These are phyloP conservation scores for Bos indicus DNA, from an alignment of 2,113 vertebrate genomes.

Conservation along the genomic window DNA sequence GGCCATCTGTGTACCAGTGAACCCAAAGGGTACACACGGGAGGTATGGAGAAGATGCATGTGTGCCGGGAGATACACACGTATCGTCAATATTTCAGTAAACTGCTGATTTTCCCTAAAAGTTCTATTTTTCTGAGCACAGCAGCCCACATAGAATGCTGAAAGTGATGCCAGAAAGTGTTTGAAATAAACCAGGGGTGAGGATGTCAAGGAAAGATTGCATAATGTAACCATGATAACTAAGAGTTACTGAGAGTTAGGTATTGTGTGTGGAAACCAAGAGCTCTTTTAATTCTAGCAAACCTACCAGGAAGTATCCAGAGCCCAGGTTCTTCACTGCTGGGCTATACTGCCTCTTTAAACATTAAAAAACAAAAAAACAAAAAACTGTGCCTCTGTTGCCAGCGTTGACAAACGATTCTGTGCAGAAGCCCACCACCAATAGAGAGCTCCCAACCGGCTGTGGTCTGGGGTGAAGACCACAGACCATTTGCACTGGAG, in stretches of 20 bases:
- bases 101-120: neutral
- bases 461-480: neutral
- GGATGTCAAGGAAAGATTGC: neutral
- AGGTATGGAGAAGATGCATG: neutral
- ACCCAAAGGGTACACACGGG: neutral
- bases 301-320: neutral
- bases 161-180: neutral
- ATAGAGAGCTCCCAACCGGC: neutral
- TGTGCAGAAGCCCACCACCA: neutral
- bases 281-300: neutral
- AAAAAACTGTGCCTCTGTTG: neutral
- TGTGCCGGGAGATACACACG: neutral
- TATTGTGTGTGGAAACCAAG: neutral
- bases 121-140: conserved; percentile 2
- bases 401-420: neutral
- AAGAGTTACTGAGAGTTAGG: neutral
- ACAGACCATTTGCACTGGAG: fast-evolving
- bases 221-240: neutral
- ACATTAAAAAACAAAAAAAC: neutral
- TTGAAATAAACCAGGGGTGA: neutral
- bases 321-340: neutral
- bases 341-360: neutral
- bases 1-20: neutral
- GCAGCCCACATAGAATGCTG: neutral
- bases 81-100: neutral